Evolutionary conservation across 2,888 invertebrate species (phyloP).

Genomic region (Nyleta sp.): DNA sequence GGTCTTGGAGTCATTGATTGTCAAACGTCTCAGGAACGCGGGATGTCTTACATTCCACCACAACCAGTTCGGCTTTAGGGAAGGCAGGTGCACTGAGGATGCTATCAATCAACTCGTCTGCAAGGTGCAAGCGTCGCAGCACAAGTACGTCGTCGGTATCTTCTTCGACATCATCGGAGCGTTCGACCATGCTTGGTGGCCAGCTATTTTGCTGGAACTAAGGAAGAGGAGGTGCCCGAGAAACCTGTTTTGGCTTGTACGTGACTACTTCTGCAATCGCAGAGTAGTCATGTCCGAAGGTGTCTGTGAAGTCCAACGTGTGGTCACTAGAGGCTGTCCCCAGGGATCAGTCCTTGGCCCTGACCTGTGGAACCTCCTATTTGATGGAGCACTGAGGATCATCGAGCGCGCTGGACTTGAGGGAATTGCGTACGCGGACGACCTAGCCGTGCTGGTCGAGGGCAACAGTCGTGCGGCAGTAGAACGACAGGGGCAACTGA

Average conservation of each 20-base stretch:
- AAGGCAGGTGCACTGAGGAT: background rate
- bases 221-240: background rate
- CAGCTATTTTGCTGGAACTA: background rate
- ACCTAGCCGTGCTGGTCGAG: constrained; percentile 4
- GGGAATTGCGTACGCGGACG: constrained; percentile 37
- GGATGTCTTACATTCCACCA: background rate
- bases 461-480: background rate
- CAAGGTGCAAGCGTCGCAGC: background rate
- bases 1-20: constrained; percentile 28
- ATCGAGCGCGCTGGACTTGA: background rate
- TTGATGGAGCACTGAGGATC: constrained; percentile 17
- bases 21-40: background rate
- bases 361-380: constrained; percentile 37
- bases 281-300: background rate
- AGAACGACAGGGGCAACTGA: constrained; percentile 6
- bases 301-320: too few relatives aligned
- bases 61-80: background rate
- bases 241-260: background rate
- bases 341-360: constrained; percentile 52
- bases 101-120: background rate
- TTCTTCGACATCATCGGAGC: constrained; percentile 3
- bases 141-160: background rate
- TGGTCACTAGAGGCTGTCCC: background rate
- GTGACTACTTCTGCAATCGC: background rate
- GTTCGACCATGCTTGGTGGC: constrained; percentile 3